Conservation (phyloP, 2,888 invertebrate genomes). For the Caradrina clavipalpis region DNA sequence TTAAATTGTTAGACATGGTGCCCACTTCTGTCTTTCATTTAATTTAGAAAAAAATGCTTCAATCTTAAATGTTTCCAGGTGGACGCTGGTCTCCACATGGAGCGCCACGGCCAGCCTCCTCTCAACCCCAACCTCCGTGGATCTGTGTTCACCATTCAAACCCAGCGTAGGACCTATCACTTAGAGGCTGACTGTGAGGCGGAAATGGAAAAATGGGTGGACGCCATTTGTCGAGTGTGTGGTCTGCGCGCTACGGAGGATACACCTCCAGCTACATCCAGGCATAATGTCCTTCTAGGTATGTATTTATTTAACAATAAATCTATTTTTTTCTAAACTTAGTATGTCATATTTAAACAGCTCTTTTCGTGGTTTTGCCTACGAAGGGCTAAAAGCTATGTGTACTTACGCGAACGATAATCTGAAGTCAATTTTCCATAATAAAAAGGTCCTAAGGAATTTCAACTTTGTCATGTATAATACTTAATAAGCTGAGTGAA, state of each 20-base stretch:
- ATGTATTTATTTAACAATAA: constrained; percentile 13
- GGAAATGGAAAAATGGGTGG: constrained; percentile 99
- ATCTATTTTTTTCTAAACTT: background rate
- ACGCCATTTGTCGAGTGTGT: constrained; percentile 97
- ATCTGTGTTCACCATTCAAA: constrained; percentile 96
- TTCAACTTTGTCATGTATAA: too few species aligned
- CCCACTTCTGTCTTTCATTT: too few species aligned
- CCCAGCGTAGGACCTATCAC: constrained; percentile 97
- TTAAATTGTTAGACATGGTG: too few species aligned
- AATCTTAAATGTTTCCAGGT: constrained; percentile 87
- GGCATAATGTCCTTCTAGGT: constrained; percentile 59
- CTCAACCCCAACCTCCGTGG: constrained; percentile 91
- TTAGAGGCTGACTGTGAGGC: constrained; percentile 97
- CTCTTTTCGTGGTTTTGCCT: constrained; percentile 10
- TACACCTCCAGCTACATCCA: constrained; percentile 70
- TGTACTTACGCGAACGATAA: background rate
- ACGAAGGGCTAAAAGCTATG: background rate
- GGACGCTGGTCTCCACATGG: constrained; percentile 96
- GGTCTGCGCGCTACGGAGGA: constrained; percentile 94
- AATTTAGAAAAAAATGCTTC: background rate
- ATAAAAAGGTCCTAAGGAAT: too few species aligned
- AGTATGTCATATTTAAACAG: background rate
- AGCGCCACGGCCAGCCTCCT: constrained; percentile 95
- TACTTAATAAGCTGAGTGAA: too few species aligned
- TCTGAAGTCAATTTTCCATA: too few species aligned